These are phyloP conservation scores for Peribatodes rhomboidaria DNA, from an alignment of 2,888 invertebrate species.

Conservation along the genomic window DNA sequence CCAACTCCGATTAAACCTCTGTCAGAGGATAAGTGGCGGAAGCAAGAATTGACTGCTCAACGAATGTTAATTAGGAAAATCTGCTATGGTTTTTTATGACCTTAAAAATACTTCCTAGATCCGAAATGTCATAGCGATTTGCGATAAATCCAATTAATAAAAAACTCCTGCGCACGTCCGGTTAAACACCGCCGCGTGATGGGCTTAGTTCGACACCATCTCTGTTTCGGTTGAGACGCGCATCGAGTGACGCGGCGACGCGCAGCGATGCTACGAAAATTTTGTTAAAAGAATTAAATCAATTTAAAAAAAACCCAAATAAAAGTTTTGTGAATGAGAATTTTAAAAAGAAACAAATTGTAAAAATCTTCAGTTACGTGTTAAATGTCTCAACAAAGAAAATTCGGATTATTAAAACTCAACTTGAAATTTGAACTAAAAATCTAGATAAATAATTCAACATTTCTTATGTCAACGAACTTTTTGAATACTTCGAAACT, in stretches of 20 bases:
- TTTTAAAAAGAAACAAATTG: too few species aligned
- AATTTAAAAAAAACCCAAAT: background rate
- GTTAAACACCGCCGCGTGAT: background rate
- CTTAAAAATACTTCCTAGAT: background rate
- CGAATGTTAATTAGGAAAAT: too few species aligned
- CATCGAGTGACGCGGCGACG: conserved; percentile 52
- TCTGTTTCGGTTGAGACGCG: conserved; percentile 55
- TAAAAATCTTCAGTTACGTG: background rate
- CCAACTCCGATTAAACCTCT: too few species aligned
- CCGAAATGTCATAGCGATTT: background rate
- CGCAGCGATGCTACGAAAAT: conserved; percentile 52
- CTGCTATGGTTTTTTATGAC: too few species aligned
- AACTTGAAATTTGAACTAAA: conserved; percentile 2
- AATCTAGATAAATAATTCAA: conserved; percentile 17
- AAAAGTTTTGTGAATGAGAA: background rate
- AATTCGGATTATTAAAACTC: background rate
- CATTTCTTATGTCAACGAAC: background rate
- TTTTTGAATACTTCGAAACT: background rate
- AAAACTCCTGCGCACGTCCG: conserved; percentile 12
- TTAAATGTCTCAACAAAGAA: background rate
- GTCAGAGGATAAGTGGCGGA: too few species aligned
- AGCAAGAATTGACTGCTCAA: too few species aligned
- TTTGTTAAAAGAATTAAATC: conserved; percentile 26
- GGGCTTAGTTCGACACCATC: conserved; percentile 53
- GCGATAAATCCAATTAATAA: background rate